phyloP scores from a whole-genome alignment of 2,888 invertebrate genomes.

The Theodoxus fluviatilis region DNA sequence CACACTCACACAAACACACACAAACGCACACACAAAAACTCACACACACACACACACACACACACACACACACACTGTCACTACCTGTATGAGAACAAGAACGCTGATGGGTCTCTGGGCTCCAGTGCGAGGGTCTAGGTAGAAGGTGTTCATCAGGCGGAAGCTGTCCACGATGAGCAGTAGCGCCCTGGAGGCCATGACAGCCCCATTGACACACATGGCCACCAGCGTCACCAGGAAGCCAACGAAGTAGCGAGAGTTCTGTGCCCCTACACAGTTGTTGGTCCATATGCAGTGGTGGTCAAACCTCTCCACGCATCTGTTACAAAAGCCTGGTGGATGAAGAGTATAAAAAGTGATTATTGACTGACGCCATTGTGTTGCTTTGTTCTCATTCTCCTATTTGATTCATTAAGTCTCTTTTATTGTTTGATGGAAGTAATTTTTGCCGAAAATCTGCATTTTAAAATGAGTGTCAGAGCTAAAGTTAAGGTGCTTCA shows the following conservation, averaged over 20 bases:
- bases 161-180: constrained; percentile 41
- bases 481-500: too few species aligned
- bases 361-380: too few species aligned
- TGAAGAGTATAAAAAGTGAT: background rate
- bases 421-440: background rate
- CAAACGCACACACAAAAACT: too few species aligned
- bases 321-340: constrained; percentile 56
- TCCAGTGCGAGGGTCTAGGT: constrained; percentile 44
- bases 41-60: background rate
- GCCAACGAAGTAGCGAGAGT: constrained; percentile 57
- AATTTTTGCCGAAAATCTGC: too few species aligned
- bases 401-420: background rate
- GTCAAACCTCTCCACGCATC: constrained; percentile 62
- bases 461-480: too few species aligned
- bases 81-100: constrained; percentile 56
- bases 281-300: constrained; percentile 65
- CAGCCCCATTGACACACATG: constrained; percentile 55
- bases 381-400: too few species aligned
- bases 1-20: background rate
- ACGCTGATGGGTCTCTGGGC: constrained; percentile 46
- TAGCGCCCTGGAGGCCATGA: constrained; percentile 47
- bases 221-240: constrained; percentile 54
- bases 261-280: constrained; percentile 62
- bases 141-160: constrained; percentile 47
- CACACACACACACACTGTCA: background rate